Conservation (phyloP, 2,888 invertebrate species). For the Teleiodes luculella region DNA sequence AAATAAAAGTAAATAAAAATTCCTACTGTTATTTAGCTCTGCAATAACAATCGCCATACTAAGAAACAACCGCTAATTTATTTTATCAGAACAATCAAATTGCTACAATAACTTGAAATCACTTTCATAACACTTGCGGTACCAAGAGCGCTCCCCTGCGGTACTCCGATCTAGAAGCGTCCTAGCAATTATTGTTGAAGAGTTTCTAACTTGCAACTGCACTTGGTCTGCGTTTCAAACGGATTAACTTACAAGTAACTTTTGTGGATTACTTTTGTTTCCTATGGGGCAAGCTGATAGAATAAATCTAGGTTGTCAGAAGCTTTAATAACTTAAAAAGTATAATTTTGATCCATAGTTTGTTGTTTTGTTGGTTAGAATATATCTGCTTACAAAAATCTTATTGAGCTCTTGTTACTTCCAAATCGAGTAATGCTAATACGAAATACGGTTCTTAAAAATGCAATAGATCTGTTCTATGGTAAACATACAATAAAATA, state of each 20-base stretch:
- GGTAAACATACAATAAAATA: no score
- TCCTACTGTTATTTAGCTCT: no score
- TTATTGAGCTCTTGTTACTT: no score
- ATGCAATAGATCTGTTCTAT: no score
- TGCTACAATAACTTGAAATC: not conserved
- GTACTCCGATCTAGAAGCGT: not conserved
- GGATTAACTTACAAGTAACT: not conserved
- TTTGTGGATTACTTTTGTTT: conserved; percentile 3
- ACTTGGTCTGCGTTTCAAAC: not conserved
- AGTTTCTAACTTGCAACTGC: conserved; percentile 5
- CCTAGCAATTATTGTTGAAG: not conserved
- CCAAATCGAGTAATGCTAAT: no score
- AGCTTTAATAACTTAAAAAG: no score
- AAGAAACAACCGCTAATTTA: not conserved
- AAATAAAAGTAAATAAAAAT: no score
- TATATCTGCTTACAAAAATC: no score
- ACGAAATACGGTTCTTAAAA: no score
- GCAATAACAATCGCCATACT: not conserved
- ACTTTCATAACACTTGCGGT: not conserved
- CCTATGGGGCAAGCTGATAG: not conserved
- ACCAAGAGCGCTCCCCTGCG: not conserved
- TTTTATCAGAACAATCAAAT: not conserved
- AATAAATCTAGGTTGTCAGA: not conserved
- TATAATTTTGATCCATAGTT: no score
- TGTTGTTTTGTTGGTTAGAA: no score